These are phyloP conservation scores for Melanotaenia boesemani DNA, from an alignment of 2,797 vertebrate species.

Conservation along the genomic window DNA sequence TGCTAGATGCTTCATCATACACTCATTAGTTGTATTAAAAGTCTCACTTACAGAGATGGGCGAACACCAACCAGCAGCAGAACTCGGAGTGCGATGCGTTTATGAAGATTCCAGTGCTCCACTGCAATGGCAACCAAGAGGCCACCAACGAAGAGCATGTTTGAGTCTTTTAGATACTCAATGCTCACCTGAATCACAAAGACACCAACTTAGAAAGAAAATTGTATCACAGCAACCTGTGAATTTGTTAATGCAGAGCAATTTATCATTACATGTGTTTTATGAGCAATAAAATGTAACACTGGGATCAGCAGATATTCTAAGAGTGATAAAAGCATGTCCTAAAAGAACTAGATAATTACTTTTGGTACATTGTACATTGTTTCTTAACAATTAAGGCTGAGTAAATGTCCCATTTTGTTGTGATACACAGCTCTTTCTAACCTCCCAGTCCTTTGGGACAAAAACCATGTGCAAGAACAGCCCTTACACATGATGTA, in stretches of 20 bases:
- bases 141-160: slow-evolving; percentile 93
- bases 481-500: neutral
- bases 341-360: neutral
- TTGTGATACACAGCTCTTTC: neutral
- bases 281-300: slow-evolving; percentile 38
- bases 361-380: neutral
- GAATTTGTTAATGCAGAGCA: neutral
- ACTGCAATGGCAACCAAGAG: slow-evolving; percentile 92
- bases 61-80: slow-evolving; percentile 90
- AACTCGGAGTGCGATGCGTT: slow-evolving; percentile 90
- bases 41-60: slow-evolving; percentile 90
- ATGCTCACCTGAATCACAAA: slow-evolving; percentile 84
- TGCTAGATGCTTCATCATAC: neutral
- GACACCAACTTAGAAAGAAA: neutral
- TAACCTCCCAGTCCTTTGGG: neutral
- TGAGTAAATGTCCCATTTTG: neutral
- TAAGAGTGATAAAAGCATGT: neutral
- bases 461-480: neutral
- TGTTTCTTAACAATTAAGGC: neutral
- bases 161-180: slow-evolving; percentile 92
- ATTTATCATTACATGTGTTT: slow-evolving; percentile 1
- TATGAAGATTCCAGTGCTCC: slow-evolving; percentile 93
- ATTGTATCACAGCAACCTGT: neutral
- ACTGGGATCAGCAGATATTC: slow-evolving; percentile 12
- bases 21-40: neutral